Conservation (phyloP, 37 sponge, comb jelly and placozoan genomes). For the Halisarca cf. caerulea region DNA sequence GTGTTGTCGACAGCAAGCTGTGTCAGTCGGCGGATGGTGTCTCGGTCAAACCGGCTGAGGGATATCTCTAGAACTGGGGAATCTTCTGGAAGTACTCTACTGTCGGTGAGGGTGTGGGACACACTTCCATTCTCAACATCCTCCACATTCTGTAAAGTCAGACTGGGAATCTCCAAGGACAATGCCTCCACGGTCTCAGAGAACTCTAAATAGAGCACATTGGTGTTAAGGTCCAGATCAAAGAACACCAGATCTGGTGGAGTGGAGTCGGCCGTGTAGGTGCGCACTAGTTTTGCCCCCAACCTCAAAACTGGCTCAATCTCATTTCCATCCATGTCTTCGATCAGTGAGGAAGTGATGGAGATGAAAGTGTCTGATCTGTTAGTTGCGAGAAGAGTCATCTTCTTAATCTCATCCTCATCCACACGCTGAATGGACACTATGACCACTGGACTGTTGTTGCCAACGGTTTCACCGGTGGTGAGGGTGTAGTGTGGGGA, state of each 20-base stretch:
- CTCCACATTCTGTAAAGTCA: conserved; percentile 60
- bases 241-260: conserved; percentile 58
- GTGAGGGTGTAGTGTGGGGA: conserved; percentile 31
- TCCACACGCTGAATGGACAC: conserved; percentile 58
- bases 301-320: conserved; percentile 31
- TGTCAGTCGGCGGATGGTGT: conserved; percentile 57
- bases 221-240: conserved; percentile 60
- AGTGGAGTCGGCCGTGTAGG: conserved; percentile 67
- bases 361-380: conserved; percentile 64
- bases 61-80: conserved; percentile 51
- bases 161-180: conserved; percentile 49
- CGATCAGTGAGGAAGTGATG: conserved; percentile 44
- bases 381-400: conserved; percentile 62
- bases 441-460: conserved; percentile 50
- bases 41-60: conserved; percentile 65
- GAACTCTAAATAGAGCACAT: conserved; percentile 58
- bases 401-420: conserved; percentile 78
- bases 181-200: conserved; percentile 79
- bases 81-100: conserved; percentile 17
- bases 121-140: conserved; percentile 36
- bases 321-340: conserved; percentile 79
- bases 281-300: conserved; percentile 26
- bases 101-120: conserved; percentile 63
- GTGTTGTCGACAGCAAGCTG: conserved; percentile 34
- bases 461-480: conserved; percentile 21